Evolutionary conservation across 2,113 vertebrate genomes (phyloP), one percentile per base, ranked within the genome.

Genomic region (Eretmochelys imbricata): DNA sequence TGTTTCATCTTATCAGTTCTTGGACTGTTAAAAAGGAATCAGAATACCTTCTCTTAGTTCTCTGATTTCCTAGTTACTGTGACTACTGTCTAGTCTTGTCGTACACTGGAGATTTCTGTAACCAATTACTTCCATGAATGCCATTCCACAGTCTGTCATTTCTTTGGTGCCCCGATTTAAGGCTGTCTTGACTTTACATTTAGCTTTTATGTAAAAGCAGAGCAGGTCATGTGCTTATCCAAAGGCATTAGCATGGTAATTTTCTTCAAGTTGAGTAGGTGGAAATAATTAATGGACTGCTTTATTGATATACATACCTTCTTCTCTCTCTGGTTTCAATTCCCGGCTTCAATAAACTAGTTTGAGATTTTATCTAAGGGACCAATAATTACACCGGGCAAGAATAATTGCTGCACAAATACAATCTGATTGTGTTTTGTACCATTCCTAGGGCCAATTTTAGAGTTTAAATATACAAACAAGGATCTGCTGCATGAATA

Each of bases 231-330:
- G 78, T 95, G 90, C 42, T 86, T 95, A 97, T 95, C 80, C 94
- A 95, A 89, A 97, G 72, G 83, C 93, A 96, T 97, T 96, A 97
- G 78, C 78, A 96, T 97, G 92, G 88, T 96, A 93, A 94, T 97
- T 98, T 97, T 94, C 95, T 96, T 97, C 72, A 93, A 97, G 88
- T 80, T 96, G 92, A 91, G 92, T 96, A 97, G 94, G 91, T 96
- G 85, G 89, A 98, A 97, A 96, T 97, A 98, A 98, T 98, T 96
- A 98, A 97, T 98, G 96, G 94, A 82, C 80, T 97, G 82, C 88
- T 96, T 98, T 98, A 98, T 97, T 97, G 97, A 97, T 95, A 93
- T 95, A 93, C 91, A 94, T 86, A 91, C 59, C 94, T 93, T 94
- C 88, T 95, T 96, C 89, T 97, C 81, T 95, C 89, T 96, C 91